Evolutionary conservation across 37 sponge, comb jelly and placozoan genomes (phyloP).

Genomic region (Oscarella lobularis): DNA sequence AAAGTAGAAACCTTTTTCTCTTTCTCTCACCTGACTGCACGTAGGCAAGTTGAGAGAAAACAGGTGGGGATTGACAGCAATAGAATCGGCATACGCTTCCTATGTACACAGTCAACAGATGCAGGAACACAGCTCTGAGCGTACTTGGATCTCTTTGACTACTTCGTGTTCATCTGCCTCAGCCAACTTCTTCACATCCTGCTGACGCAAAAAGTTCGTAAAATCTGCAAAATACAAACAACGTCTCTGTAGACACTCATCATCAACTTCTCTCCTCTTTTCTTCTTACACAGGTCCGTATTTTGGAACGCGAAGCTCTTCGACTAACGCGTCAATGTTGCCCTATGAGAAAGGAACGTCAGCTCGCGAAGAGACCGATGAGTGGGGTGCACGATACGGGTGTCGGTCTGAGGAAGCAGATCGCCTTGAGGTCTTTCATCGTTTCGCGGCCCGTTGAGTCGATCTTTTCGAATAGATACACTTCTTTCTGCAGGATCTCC

Average conservation of each 20-base stretch:
- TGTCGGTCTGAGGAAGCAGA: constrained; percentile 90
- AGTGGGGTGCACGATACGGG: too few relatives aligned
- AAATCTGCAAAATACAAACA: constrained; percentile 24
- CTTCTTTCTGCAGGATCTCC: constrained; percentile 93
- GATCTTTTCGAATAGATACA: constrained; percentile 84
- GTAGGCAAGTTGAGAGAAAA: constrained; percentile 53
- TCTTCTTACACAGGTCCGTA: constrained; percentile 81
- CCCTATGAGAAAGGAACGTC: too few relatives aligned
- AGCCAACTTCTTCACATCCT: constrained; percentile 43
- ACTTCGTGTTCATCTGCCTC: constrained; percentile 83
- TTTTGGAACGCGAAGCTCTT: constrained; percentile 66
- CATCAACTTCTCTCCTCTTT: constrained; percentile 30
- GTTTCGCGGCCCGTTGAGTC: constrained; percentile 49
- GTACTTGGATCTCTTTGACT: constrained; percentile 82
- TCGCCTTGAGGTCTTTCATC: constrained; percentile 93
- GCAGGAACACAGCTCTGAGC: too few relatives aligned
- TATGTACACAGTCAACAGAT: too few relatives aligned
- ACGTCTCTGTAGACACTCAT: background rate
- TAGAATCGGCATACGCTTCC: constrained; percentile 72
- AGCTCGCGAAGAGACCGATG: too few relatives aligned
- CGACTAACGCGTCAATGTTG: too few relatives aligned
- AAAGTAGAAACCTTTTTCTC: too few relatives aligned
- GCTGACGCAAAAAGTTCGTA: constrained; percentile 33
- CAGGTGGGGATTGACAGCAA: constrained; percentile 62
- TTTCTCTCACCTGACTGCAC: constrained; percentile 2